Evolutionary conservation across 1,140 invertebrate species (phyloP).

Genomic region (Trichoplusia ni): DNA sequence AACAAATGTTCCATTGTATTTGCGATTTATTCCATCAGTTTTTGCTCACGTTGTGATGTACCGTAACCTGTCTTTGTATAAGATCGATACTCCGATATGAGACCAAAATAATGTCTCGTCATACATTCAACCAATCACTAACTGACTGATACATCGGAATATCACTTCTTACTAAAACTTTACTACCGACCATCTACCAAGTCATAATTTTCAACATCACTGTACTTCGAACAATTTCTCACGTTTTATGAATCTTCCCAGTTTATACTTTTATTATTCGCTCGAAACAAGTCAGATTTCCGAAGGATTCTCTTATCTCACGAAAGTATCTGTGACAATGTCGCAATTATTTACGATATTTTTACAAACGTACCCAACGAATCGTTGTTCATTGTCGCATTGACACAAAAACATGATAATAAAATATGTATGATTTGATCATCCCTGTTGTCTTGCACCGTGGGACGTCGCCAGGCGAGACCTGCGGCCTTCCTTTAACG

Average conservation of each 20-base stretch:
- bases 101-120: neutral
- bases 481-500: conserved; percentile 31
- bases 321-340: neutral
- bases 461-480: conserved; percentile 2
- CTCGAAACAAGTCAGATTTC: neutral
- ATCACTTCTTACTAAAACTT: conserved; percentile 8
- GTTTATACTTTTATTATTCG: conserved; percentile 12
- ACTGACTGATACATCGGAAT: neutral
- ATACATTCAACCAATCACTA: conserved; percentile 2
- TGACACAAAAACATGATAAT: conserved; percentile 30
- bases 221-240: conserved; percentile 7
- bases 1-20: conserved; percentile 25
- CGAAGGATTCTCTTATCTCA: conserved; percentile 7
- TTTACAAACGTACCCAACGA: conserved; percentile 2
- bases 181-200: too few species aligned
- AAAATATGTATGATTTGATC: conserved; percentile 24
- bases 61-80: conserved; percentile 17
- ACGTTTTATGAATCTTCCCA: conserved; percentile 4
- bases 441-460: neutral
- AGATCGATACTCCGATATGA: conserved; percentile 3
- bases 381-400: conserved; percentile 22
- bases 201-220: conserved; percentile 14
- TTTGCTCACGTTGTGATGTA: conserved; percentile 18
- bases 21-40: conserved; percentile 17
- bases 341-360: conserved; percentile 13